Percentiles rank a stretch among this genome's conserved stretches.
Conservation (phyloP, 1,140 invertebrate genomes). For the Pogonomyrmex californicus region DNA sequence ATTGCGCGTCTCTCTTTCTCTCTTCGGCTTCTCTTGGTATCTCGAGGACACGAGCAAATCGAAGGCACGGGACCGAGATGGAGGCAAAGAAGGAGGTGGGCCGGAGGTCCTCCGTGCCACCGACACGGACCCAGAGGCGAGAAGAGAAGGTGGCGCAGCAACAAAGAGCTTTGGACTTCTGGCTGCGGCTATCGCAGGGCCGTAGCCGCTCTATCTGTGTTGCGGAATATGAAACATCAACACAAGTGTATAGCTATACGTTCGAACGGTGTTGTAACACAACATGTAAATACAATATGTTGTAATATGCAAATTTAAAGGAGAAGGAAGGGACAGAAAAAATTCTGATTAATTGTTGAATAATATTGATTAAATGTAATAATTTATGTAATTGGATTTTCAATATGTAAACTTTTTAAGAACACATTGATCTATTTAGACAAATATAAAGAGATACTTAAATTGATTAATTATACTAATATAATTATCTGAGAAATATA, state of each 20-base stretch:
- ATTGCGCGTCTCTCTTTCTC: not conserved
- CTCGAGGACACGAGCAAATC: conserved; percentile 81
- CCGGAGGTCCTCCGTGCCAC: conserved; percentile 77
- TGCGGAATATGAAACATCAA: not conserved
- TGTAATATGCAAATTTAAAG: not conserved
- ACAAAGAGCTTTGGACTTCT: conserved; percentile 84
- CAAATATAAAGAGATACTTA: not conserved
- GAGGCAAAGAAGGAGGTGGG: conserved; percentile 71
- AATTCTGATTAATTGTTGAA: not conserved
- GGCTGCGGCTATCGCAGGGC: conserved; percentile 78
- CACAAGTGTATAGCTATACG: not conserved
- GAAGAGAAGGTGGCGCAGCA: conserved; percentile 85
- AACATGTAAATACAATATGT: not conserved
- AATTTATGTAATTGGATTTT: not conserved
- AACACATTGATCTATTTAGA: not conserved
- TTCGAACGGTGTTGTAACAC: not conserved
- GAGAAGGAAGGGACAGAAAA: not conserved
- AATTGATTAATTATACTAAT: not conserved
- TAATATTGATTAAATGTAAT: not conserved
- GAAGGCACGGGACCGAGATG: conserved; percentile 76
- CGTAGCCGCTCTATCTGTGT: conserved; percentile 55
- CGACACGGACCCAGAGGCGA: conserved; percentile 81
- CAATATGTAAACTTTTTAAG: not conserved
- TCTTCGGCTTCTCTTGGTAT: conserved; percentile 51
- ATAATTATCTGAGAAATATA: not conserved